phyloP scores from a whole-genome alignment of 2,113 vertebrate genomes.

The Rhynchomys soricoides region DNA sequence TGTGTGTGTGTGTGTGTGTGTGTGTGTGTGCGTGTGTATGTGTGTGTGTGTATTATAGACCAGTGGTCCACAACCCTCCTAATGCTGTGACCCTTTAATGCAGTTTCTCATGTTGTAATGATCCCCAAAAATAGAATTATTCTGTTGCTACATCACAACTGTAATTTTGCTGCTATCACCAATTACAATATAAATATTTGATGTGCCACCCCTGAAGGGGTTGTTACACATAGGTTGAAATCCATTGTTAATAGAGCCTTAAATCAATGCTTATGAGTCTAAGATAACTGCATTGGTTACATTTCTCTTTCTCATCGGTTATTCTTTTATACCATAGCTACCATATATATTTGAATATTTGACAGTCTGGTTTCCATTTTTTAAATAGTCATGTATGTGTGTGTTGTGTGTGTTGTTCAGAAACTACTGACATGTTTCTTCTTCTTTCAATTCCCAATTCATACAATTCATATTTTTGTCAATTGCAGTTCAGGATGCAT shows the following conservation, averaged over 20 bases:
- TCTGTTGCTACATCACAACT: neutral
- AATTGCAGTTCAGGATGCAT: neutral
- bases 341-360: neutral
- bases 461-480: neutral
- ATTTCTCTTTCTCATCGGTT: neutral
- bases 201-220: neutral
- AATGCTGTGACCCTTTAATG: neutral
- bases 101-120: neutral
- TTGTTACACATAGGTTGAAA: neutral
- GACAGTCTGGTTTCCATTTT: neutral
- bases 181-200: neutral
- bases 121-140: neutral
- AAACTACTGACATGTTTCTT: neutral
- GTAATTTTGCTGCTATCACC: neutral
- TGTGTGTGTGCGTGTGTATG: too few species aligned
- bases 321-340: neutral
- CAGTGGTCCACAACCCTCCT: neutral
- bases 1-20: too few species aligned
- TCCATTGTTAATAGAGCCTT: neutral
- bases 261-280: neutral
- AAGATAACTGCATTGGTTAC: neutral
- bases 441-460: neutral
- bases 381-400: neutral
- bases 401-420: neutral
- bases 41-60: too few species aligned